phyloP scores from a whole-genome alignment of 2,797 vertebrate genomes.

The Pelodytes ibericus region DNA sequence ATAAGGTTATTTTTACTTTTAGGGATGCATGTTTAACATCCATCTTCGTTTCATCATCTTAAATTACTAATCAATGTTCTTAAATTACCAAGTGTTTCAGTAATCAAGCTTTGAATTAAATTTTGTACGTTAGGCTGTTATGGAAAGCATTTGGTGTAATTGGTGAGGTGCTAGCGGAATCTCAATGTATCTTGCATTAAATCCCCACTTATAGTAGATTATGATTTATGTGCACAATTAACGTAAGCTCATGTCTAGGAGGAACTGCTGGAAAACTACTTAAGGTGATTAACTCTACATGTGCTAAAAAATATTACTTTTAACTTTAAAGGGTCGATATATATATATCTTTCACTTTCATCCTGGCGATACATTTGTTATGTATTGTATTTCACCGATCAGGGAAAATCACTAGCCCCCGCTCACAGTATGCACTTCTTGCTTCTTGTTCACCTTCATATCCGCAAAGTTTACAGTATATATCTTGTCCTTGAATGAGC shows the following conservation, averaged over 20 bases:
- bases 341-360: conserved; percentile 10
- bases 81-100: conserved; percentile 53
- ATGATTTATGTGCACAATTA: conserved; percentile 53
- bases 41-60: conserved; percentile 50
- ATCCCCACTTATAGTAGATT: conserved; percentile 52
- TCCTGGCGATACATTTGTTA: conserved; percentile 11
- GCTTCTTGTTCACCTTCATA: too few relatives aligned
- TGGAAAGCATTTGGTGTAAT: conserved; percentile 53
- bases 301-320: conserved; percentile 39
- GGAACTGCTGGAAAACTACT: conserved; percentile 38
- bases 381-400: too few relatives aligned
- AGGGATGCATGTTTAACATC: conserved; percentile 49
- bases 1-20: conserved; percentile 41
- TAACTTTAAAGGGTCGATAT: conserved; percentile 29
- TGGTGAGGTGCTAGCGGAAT: conserved; percentile 45
- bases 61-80: conserved; percentile 56
- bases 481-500: too few relatives aligned
- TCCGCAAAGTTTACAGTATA: too few relatives aligned
- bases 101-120: conserved; percentile 54
- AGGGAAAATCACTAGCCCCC: too few relatives aligned
- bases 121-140: conserved; percentile 49
- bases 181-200: conserved; percentile 50
- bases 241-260: conserved; percentile 33
- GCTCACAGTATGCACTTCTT: too few relatives aligned
- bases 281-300: conserved; percentile 46